These are phyloP conservation scores for Falcaria lacertinaria DNA, from an alignment of 2,888 invertebrate genomes.

Conservation along the genomic window DNA sequence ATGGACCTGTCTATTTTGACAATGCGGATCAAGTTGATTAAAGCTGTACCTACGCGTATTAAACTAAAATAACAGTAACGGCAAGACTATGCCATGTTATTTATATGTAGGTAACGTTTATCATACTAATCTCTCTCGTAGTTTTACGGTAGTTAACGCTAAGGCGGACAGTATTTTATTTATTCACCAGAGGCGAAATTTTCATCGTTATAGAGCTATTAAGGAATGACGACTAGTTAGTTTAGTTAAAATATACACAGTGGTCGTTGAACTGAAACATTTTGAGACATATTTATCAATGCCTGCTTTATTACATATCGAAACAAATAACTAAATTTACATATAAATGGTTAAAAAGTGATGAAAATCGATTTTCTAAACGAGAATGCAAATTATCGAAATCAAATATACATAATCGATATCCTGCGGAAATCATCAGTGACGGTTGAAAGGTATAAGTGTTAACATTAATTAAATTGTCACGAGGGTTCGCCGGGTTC, in stretches of 20 bases:
- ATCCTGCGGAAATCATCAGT: constrained; percentile 3
- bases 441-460: constrained; percentile 21
- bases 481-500: constrained; percentile 22
- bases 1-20: neutral
- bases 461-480: constrained; percentile 25
- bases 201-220: no score
- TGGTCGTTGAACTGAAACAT: no score
- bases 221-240: no score
- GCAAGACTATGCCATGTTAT: neutral
- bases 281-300: no score
- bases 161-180: neutral
- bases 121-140: neutral
- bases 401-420: neutral
- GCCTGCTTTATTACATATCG: no score
- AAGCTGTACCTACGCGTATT: neutral
- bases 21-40: neutral
- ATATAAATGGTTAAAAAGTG: no score
- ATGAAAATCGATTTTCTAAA: constrained; percentile 9
- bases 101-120: neutral
- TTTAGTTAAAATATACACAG: no score
- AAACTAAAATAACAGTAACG: neutral
- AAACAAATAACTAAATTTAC: no score
- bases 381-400: constrained; percentile 11
- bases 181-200: neutral
- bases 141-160: neutral